A percentile compares a stretch with the other conserved stretches of the same genome.
These are phyloP conservation scores for Anaspis maculata DNA, from an alignment of 2,888 invertebrate species.

Conservation along the genomic window DNA sequence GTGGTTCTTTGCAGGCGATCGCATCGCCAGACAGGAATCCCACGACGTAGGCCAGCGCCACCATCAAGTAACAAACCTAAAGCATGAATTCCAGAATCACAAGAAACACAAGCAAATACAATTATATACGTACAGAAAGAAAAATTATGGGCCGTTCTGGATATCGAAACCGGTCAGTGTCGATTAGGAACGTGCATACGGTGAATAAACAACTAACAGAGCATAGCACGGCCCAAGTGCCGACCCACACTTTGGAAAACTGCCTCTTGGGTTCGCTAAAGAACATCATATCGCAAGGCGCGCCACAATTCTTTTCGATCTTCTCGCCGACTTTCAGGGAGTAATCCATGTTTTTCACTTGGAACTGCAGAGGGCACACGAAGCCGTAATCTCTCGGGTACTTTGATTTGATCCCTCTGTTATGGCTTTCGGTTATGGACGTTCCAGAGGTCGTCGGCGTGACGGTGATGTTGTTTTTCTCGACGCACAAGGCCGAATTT, in stretches of 20 bases:
- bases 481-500: slow-evolving; percentile 64
- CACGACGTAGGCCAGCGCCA: slow-evolving; percentile 84
- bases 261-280: slow-evolving; percentile 73
- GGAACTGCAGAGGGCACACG: slow-evolving; percentile 80
- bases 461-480: slow-evolving; percentile 62
- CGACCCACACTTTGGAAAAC: slow-evolving; percentile 86
- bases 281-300: slow-evolving; percentile 90
- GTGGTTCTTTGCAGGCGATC: slow-evolving; percentile 73
- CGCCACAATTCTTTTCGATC: slow-evolving; percentile 67
- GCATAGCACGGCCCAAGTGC: slow-evolving; percentile 87
- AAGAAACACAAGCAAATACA: no score
- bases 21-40: slow-evolving; percentile 76
- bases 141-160: slow-evolving; percentile 98
- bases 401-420: slow-evolving; percentile 20
- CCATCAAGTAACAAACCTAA: slow-evolving; percentile 94
- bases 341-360: slow-evolving; percentile 73
- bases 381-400: slow-evolving; percentile 65
- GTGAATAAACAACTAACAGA: slow-evolving; percentile 87
- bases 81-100: no score
- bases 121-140: no score
- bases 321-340: slow-evolving; percentile 74
- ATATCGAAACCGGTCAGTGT: slow-evolving; percentile 91
- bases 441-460: slow-evolving; percentile 41
- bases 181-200: slow-evolving; percentile 86
- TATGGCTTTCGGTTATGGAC: slow-evolving; percentile 17